Conservation (phyloP, 2,113 vertebrate species). For the Ictalurus furcatus region DNA sequence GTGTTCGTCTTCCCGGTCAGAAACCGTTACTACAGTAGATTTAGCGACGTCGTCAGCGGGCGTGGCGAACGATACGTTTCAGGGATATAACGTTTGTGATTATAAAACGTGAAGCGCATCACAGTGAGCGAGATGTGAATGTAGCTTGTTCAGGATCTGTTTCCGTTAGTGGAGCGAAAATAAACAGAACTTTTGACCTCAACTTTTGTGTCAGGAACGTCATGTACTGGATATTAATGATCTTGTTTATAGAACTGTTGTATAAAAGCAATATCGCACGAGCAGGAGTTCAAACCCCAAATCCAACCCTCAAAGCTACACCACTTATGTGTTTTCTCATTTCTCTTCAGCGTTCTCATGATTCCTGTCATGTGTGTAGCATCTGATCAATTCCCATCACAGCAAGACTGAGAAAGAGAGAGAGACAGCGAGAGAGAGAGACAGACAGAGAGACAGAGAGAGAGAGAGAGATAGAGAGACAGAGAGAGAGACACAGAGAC, state of each 20-base stretch:
- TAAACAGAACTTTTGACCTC: too few species aligned
- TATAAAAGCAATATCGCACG: too few species aligned
- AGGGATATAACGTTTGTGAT: neutral
- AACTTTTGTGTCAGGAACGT: too few species aligned
- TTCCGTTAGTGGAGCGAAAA: too few species aligned
- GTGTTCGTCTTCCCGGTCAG: neutral
- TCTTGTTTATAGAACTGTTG: too few species aligned
- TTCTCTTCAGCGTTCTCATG: neutral
- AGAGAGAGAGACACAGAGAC: neutral
- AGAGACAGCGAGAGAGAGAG: neutral
- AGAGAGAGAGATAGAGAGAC: neutral
- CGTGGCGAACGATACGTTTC: neutral
- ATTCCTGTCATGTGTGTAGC: neutral
- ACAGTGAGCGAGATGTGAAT: too few species aligned
- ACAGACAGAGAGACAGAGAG: neutral
- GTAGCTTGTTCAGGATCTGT: too few species aligned
- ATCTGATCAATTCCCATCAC: neutral
- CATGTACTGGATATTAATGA: too few species aligned
- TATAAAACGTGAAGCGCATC: neutral
- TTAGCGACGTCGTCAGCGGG: neutral
- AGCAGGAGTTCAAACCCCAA: neutral
- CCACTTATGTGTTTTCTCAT: neutral
- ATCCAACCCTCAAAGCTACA: neutral
- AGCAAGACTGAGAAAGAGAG: neutral
- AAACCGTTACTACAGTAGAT: neutral